Conservation (phyloP, 2,888 invertebrate species). For the Linnaemya vulpina region DNA sequence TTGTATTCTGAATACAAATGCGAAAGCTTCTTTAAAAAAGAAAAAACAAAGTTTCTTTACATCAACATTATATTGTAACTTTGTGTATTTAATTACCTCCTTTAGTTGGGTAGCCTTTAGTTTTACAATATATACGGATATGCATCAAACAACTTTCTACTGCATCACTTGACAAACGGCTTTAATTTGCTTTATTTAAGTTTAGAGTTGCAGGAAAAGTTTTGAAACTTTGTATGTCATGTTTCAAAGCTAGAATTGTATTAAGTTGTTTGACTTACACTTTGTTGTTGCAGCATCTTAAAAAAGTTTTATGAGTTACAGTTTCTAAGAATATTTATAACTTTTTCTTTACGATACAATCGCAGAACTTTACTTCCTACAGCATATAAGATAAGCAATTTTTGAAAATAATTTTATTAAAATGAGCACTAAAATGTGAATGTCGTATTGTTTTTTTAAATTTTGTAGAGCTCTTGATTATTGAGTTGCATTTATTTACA, state of each 20-base stretch:
- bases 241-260: slow-evolving; percentile 2
- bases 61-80: not conserved
- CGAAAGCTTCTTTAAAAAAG: not conserved
- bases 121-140: not conserved
- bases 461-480: no score
- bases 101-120: not conserved
- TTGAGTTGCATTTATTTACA: no score
- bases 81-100: not conserved
- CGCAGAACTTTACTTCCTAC: not conserved
- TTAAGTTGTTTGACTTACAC: not conserved
- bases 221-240: not conserved
- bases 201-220: slow-evolving; percentile 7
- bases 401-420: not conserved
- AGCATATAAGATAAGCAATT: not conserved
- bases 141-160: not conserved
- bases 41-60: no score
- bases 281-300: not conserved
- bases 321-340: not conserved
- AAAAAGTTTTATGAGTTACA: no score
- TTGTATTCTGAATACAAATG: no score
- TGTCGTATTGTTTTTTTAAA: no score
- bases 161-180: slow-evolving; percentile 40
- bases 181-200: slow-evolving; percentile 30
- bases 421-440: no score
- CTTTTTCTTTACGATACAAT: not conserved